Conservation (phyloP, 2,113 vertebrate species). For the Vulpes lagopus region DNA sequence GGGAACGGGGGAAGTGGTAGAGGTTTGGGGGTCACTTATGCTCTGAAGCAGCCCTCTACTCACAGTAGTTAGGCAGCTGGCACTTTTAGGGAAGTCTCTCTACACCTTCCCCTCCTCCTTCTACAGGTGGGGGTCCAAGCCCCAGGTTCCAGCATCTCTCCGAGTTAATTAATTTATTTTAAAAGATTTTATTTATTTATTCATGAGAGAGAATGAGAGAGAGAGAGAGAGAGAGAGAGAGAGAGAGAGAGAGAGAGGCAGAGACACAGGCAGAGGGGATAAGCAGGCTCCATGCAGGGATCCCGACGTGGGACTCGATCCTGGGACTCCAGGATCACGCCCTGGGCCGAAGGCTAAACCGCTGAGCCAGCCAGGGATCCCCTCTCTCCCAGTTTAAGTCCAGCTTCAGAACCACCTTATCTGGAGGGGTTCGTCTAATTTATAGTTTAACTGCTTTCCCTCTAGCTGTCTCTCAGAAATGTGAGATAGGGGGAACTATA, state of each 20-base stretch:
- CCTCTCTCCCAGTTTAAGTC: not conserved
- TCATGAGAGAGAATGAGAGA: no score
- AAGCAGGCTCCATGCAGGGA: no score
- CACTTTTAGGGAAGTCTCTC: not conserved
- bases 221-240: no score
- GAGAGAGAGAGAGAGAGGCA: no score
- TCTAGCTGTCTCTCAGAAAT: not conserved
- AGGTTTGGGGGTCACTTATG: not conserved
- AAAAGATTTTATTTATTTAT: no score
- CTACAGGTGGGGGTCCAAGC: not conserved
- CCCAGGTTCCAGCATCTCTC: not conserved
- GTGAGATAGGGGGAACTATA: not conserved
- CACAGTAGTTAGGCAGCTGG: not conserved
- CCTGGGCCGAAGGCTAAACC: no score
- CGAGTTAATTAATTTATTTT: no score
- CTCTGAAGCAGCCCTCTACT: not conserved
- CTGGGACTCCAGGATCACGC: no score
- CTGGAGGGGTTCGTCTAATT: not conserved
- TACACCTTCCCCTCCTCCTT: accelerated
- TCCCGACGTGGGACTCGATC: no score
- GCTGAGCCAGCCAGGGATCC: not conserved
- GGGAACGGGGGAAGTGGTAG: not conserved
- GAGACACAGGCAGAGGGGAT: no score
- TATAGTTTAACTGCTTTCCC: not conserved
- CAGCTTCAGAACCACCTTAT: not conserved